These are phyloP conservation scores for Tricholauxania praeusta DNA, from an alignment of 2,888 invertebrate genomes.

Conservation along the genomic window DNA sequence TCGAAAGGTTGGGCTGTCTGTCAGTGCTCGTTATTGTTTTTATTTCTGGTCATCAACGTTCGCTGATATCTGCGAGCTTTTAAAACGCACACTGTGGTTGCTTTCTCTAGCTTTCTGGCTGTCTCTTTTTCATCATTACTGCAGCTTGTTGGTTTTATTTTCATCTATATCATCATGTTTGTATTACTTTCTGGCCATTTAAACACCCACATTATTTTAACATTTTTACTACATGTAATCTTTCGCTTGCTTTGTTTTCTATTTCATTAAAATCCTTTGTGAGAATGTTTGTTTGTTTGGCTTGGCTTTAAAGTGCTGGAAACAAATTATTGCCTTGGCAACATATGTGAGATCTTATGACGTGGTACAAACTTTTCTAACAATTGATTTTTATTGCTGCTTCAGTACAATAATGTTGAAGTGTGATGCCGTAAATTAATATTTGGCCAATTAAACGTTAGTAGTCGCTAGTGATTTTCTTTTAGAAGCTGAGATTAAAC, in stretches of 20 bases:
- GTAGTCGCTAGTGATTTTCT: no score
- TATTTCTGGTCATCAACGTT: neutral
- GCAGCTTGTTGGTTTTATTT: no score
- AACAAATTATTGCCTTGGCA: neutral
- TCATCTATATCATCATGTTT: conserved; percentile 2
- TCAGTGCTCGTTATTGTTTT: neutral
- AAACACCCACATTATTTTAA: neutral
- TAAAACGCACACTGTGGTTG: no score
- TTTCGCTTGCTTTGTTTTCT: neutral
- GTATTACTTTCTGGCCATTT: conserved; percentile 10
- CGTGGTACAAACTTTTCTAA: neutral
- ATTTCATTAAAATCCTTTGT: neutral
- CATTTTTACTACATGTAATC: neutral
- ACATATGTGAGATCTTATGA: no score
- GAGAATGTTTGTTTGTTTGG: neutral
- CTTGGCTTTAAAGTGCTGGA: neutral
- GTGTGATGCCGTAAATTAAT: no score
- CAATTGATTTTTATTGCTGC: neutral
- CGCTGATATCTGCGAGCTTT: no score
- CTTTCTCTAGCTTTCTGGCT: no score
- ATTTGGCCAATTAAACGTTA: no score
- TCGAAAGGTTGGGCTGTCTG: neutral
- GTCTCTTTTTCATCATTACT: no score
- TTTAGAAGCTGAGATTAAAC: no score
- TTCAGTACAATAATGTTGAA: no score